Conservation (phyloP, 1,140 invertebrate genomes). For the Leguminivora glycinivorella region DNA sequence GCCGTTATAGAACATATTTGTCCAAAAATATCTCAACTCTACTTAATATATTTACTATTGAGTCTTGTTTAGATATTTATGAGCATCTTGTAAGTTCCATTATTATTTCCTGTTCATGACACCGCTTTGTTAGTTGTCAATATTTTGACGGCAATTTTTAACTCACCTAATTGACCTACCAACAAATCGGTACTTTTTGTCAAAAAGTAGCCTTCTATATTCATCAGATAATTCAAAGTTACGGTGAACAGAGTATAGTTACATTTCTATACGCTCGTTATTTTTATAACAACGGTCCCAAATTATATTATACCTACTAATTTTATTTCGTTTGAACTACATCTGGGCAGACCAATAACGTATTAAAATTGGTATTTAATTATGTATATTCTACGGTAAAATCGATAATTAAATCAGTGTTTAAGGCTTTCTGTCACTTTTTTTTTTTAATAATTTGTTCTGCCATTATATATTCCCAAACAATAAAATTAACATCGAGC, state of each 20-base stretch:
- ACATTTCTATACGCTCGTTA: background rate
- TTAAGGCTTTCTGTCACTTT: background rate
- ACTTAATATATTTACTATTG: background rate
- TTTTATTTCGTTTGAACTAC: background rate
- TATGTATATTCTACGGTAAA: background rate
- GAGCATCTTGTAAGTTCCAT: background rate
- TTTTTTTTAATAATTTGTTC: background rate
- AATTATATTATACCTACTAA: constrained; percentile 13
- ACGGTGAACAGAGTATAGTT: background rate
- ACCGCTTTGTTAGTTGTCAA: too few relatives aligned
- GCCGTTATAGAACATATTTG: too few relatives aligned
- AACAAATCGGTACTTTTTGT: too few relatives aligned
- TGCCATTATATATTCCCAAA: background rate
- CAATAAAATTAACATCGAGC: background rate
- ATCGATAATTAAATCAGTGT: background rate
- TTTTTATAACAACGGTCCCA: constrained; percentile 14
- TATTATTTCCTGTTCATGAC: too few relatives aligned
- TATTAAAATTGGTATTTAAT: background rate
- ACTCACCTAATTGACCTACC: too few relatives aligned
- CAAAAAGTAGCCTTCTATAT: background rate
- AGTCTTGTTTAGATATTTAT: background rate
- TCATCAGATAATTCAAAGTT: background rate
- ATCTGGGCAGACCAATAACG: background rate
- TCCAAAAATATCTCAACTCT: too few relatives aligned
- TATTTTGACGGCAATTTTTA: too few relatives aligned